phyloP scores from a whole-genome alignment of 1,140 invertebrate genomes.

The Zaprionus tsacasi region DNA sequence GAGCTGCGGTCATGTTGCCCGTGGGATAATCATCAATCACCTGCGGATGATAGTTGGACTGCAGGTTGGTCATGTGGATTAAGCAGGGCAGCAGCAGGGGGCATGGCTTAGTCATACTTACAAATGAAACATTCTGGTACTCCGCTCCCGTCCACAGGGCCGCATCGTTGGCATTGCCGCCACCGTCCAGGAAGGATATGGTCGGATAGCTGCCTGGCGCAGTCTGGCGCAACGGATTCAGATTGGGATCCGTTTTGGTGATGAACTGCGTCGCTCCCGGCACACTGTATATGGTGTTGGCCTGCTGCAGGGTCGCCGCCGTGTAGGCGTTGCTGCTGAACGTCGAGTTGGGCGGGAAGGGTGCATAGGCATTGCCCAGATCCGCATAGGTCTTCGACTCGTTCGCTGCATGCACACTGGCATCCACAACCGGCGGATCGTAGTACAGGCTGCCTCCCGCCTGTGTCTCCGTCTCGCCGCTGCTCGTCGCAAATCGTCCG shows the following conservation, averaged over 20 bases:
- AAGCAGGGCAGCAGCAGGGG: background rate
- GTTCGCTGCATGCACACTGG: constrained; percentile 56
- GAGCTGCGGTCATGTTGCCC: constrained; percentile 58
- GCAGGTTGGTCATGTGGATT: constrained; percentile 19
- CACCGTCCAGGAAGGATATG: constrained; percentile 54
- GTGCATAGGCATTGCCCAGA: constrained; percentile 66
- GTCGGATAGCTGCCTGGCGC: constrained; percentile 58
- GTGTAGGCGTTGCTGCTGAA: constrained; percentile 65
- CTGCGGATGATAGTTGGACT: constrained; percentile 73
- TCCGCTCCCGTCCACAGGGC: constrained; percentile 60
- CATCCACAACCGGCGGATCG: constrained; percentile 62
- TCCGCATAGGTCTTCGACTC: constrained; percentile 82
- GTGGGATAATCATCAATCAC: constrained; percentile 72
- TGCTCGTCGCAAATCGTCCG: constrained; percentile 55
- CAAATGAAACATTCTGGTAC: constrained; percentile 62
- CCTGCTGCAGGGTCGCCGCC: constrained; percentile 58
- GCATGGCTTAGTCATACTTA: constrained; percentile 51
- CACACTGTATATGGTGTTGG: constrained; percentile 72
- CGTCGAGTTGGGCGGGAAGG: constrained; percentile 60
- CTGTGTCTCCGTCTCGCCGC: constrained; percentile 35
- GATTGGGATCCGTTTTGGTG: constrained; percentile 68
- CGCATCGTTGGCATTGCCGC: constrained; percentile 42
- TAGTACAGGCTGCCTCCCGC: constrained; percentile 61
- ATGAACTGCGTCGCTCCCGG: constrained; percentile 59
- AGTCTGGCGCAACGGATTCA: constrained; percentile 60